Percentiles rank a stretch among this genome's conserved stretches.
Conservation (phyloP, 2,797 vertebrate species). For the Helicolenus hilgendorfi region DNA sequence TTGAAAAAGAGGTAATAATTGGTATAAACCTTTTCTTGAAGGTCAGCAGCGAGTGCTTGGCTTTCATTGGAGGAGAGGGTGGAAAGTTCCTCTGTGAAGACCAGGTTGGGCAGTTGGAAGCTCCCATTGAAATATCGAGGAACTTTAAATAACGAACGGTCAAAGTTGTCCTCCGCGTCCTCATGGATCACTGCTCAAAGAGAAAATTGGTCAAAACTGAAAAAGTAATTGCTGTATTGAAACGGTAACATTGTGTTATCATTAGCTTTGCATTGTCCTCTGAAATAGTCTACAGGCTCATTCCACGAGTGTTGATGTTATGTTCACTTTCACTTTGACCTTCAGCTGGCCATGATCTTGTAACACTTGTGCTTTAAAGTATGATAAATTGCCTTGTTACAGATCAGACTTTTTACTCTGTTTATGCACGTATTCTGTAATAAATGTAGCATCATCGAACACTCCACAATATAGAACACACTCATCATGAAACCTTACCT, state of each 20-base stretch:
- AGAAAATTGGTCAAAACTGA: constrained; percentile 2
- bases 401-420: not conserved
- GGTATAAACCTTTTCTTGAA: constrained; percentile 72
- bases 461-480: not conserved
- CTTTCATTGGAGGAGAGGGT: constrained; percentile 36
- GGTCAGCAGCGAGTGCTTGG: constrained; percentile 20
- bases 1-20: not conserved
- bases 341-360: not conserved
- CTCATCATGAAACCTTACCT: constrained; percentile 65
- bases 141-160: constrained; percentile 68
- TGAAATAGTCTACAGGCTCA: not conserved
- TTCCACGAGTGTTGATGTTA: not conserved
- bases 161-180: constrained; percentile 84
- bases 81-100: constrained; percentile 48
- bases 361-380: not conserved
- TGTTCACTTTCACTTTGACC: not conserved
- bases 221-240: not conserved
- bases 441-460: not conserved
- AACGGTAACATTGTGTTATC: not conserved
- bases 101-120: constrained; percentile 69
- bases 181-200: constrained; percentile 61
- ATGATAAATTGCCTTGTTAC: not conserved
- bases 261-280: not conserved
- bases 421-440: not conserved
- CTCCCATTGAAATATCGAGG: constrained; percentile 76